Evolutionary conservation across 2,113 vertebrate genomes (phyloP).

Genomic region (Sapayoa aenigma): DNA sequence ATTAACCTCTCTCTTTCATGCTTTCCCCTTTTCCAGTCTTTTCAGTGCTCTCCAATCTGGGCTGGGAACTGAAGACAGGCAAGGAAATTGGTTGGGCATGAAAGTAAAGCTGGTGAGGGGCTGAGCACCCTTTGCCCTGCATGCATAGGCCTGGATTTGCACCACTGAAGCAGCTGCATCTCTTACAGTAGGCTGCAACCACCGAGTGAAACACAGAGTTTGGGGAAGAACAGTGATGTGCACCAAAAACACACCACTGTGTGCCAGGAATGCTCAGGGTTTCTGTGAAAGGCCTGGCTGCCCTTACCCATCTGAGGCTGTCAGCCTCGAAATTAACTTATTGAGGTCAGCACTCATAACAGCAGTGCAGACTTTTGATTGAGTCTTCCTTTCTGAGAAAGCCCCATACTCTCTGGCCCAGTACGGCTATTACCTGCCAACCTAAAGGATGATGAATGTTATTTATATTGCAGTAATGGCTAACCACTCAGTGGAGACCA

Average conservation of each 20-base stretch:
- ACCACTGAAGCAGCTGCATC: fast-evolving
- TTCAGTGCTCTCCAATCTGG: not conserved
- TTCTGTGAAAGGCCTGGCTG: not conserved
- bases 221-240: not conserved
- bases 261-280: not conserved
- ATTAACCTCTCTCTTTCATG: not conserved
- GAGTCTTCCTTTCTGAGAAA: slow-evolving; percentile 28
- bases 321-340: slow-evolving; percentile 14
- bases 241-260: not conserved
- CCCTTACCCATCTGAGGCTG: not conserved
- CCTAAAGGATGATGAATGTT: slow-evolving; percentile 54
- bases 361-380: not conserved
- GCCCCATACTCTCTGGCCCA: not conserved
- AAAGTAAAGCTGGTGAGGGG: not conserved
- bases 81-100: not conserved
- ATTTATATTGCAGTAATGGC: slow-evolving; percentile 53
- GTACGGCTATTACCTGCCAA: slow-evolving; percentile 42
- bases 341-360: slow-evolving; percentile 12
- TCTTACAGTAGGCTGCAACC: not conserved
- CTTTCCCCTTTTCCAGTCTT: not conserved
- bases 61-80: not conserved
- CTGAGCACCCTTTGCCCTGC: not conserved
- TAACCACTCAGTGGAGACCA: slow-evolving; percentile 35
- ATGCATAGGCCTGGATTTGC: not conserved
- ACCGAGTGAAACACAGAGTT: not conserved